Percentiles rank a stretch among this genome's conserved stretches.
Evolutionary conservation across 2,113 vertebrate species (phyloP).

Genomic region (Taxidea taxus): DNA sequence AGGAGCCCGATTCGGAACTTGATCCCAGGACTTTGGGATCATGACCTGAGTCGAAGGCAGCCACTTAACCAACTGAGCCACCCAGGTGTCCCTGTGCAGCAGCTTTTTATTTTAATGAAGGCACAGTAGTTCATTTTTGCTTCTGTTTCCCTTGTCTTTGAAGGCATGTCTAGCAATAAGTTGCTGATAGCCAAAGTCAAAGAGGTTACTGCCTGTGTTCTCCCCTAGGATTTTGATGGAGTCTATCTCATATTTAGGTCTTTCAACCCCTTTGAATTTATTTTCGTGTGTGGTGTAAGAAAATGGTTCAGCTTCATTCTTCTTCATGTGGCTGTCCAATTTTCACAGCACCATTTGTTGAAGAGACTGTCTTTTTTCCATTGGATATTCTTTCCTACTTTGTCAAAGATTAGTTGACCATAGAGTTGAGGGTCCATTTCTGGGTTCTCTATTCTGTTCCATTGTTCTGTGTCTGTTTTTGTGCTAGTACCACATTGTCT

Average conservation of each 20-base stretch:
- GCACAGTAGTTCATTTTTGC: background rate
- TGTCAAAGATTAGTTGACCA: background rate
- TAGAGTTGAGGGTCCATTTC: background rate
- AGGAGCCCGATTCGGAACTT: too few relatives aligned
- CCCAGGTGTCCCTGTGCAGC: too few relatives aligned
- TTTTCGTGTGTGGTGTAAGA: background rate
- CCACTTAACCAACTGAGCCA: too few relatives aligned
- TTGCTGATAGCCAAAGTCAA: background rate
- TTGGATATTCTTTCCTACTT: background rate
- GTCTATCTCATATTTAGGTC: background rate
- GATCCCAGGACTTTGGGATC: too few relatives aligned
- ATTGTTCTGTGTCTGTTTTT: background rate
- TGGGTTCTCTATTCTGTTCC: background rate
- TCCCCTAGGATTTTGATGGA: background rate
- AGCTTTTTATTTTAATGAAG: background rate
- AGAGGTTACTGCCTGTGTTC: background rate
- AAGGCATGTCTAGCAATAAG: background rate
- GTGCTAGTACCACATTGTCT: background rate
- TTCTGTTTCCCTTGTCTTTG: background rate
- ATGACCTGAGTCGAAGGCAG: too few relatives aligned
- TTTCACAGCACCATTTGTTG: background rate
- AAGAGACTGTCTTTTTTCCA: background rate
- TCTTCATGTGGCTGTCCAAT: background rate
- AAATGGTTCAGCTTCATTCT: background rate
- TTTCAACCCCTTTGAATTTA: background rate